Base-by-base conservation (phyloP, 2,797 vertebrate genomes). In the Lophotriccus pileatus region DNA sequence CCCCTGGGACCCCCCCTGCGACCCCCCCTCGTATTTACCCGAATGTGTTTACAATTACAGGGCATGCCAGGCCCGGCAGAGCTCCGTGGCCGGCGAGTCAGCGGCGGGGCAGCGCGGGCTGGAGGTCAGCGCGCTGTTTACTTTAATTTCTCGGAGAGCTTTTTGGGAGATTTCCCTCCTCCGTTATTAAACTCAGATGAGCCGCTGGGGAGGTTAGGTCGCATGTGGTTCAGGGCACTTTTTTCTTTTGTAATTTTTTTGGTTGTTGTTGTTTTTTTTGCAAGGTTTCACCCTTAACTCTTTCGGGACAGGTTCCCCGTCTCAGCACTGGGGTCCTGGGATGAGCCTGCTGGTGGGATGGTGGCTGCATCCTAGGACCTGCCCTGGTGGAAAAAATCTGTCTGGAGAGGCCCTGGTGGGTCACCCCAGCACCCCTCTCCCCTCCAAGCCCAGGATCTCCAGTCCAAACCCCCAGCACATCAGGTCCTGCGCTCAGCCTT, bases 141-240 rank as follows among this genome's bases (percentile, higher is more conserved):
- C 96, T 97, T 97, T 97, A 96, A 97, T 97, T 97, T 97, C 94
- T 90, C 90, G 19, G 91, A 93, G 96, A 97, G 95, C 96, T 97
- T 96, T 97, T 96, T 81, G 94, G 94, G 95, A 97, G 95, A 92
- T 95, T 96, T 97, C 91, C 96, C 93, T 84, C 36, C 85, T 91
- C 72, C 19, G 44, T 97, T 97, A 97, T 97, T 97, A 96, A 97
- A 96, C 95, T 97, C 97, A 96, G 97, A 96, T 96, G 97, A 97
- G 95, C 88, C 25, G 95, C 91, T 89, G 89, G 93, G 94, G 94
- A 95, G 92, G 93, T 95, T 85, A 72, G 94, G 94, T 95, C 89
- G 86, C 94, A 94, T 94, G 96, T 93, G 96, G 94, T 94, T 95
- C 94, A 88, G 89, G 92, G 93, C 77, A 68, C 44, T 88, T 90